These are phyloP conservation scores for Acronicta psi DNA, from an alignment of 2,888 invertebrate species.

Conservation along the genomic window DNA sequence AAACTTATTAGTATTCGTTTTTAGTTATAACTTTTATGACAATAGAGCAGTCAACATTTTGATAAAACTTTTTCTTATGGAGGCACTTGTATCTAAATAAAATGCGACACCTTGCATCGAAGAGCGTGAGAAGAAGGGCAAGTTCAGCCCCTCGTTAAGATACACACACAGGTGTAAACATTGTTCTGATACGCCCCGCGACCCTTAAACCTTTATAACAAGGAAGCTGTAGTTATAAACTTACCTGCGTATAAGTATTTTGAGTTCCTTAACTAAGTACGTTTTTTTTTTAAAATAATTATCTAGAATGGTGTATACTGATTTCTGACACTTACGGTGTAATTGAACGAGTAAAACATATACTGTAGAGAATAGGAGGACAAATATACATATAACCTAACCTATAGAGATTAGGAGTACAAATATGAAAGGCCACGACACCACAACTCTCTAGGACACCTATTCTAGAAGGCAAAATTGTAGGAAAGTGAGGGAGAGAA, in stretches of 20 bases:
- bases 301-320: no score
- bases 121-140: constrained; percentile 74
- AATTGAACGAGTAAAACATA: no score
- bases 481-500: no score
- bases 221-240: constrained; percentile 33
- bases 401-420: no score
- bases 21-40: background rate
- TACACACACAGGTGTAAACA: constrained; percentile 71
- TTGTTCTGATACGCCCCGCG: constrained; percentile 62
- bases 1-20: no score
- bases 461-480: no score
- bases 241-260: constrained; percentile 29
- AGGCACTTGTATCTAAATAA: constrained; percentile 58
- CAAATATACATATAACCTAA: no score
- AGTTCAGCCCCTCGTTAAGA: constrained; percentile 69
- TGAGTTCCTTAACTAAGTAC: constrained; percentile 11
- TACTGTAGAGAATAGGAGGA: no score
- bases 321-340: no score
- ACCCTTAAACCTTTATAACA: constrained; percentile 55
- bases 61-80: constrained; percentile 23
- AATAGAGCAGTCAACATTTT: constrained; percentile 6
- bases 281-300: background rate
- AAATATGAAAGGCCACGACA: no score
- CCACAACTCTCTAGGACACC: no score
- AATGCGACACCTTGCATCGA: constrained; percentile 58